Evolutionary conservation across 2,797 vertebrate species (phyloP).

Genomic region (Yasuhikotakia modesta): DNA sequence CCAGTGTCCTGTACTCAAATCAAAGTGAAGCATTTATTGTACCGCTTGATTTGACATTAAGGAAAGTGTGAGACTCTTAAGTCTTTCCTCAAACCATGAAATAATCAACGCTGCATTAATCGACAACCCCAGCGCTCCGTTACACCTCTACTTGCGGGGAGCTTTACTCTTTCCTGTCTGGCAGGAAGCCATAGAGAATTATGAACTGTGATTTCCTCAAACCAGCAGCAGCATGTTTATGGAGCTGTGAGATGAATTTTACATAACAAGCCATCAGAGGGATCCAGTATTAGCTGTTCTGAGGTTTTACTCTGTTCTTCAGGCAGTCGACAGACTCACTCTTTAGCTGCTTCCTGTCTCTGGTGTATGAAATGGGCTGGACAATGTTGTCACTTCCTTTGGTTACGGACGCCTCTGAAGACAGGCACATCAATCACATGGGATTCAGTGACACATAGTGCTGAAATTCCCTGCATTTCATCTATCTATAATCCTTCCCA

Average conservation of each 20-base stretch:
- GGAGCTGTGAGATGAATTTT: slow-evolving; percentile 9
- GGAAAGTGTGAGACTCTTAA: slow-evolving; percentile 22
- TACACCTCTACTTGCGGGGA: not conserved
- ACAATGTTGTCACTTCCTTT: slow-evolving; percentile 37
- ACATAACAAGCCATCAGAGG: not conserved
- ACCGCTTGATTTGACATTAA: not conserved
- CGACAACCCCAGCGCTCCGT: not conserved
- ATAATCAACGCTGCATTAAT: slow-evolving; percentile 45
- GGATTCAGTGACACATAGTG: slow-evolving; percentile 19
- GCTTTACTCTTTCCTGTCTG: slow-evolving; percentile 40
- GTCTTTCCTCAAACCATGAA: not conserved
- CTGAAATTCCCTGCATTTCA: slow-evolving; percentile 13
- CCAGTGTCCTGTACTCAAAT: not conserved
- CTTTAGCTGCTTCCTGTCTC: not conserved
- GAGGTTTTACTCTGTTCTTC: slow-evolving; percentile 30
- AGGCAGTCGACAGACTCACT: slow-evolving; percentile 2
- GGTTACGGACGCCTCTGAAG: slow-evolving; percentile 26
- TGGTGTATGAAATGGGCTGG: slow-evolving; percentile 24
- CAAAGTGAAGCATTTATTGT: not conserved
- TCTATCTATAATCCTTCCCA: slow-evolving; percentile 31
- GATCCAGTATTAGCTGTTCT: not conserved
- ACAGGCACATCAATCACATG: slow-evolving; percentile 38
- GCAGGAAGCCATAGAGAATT: slow-evolving; percentile 21
- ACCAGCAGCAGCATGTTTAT: not conserved
- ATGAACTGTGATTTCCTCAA: slow-evolving; percentile 4